Evolutionary conservation across 1,140 invertebrate species (phyloP), one percentile per base, ranked within the genome.

Genomic region (Tetramorium simillimum): DNA sequence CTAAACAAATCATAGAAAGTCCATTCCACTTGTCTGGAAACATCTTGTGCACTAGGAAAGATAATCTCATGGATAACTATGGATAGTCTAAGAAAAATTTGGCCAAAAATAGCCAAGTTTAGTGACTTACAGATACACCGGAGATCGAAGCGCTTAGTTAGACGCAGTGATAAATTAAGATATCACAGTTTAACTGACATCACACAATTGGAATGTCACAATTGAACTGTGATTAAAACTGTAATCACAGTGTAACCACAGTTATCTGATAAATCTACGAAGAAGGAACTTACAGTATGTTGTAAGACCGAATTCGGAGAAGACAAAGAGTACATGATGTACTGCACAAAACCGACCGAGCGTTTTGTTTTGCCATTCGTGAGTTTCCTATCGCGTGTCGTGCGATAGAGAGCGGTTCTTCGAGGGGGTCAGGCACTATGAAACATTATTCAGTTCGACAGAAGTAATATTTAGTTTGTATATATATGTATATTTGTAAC

Each of bases 11-110:
- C 88, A 91, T 87, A 90, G n/a, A 69, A 37, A 67, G 86, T 94
- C 93, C 93, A 94, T 94, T 94, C 93, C 91, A 91, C 89, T 90
- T 90, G 86, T 92, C 88, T 94, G 90, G 87, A 89, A 93, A 88
- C 77, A 75, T 81, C 91, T 87, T 91, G 87, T 86, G 90, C 85
- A 90, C 43, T 89, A 91, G 76, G 67, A 46, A 81, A 76, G 86
- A 86, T 84, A 78, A 82, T 85, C 86, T 78, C 69, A 53, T 62
- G 62, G 40, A 75, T 80, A 72, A 62, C 63, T 84, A 72, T 18
- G 69, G 69, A 78, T 87, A 87, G 87, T 86, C 69, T 91, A 88
- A 85, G 86, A 86, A 89, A 33, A 87, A 87, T 89, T 85, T 92
- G 87, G 89, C 80, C 77, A 86, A 69, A 69, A 49, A 28, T 91